A percentile compares a stretch with the other conserved stretches of the same genome.
Evolutionary conservation across 2,113 vertebrate genomes (phyloP).

Genomic region (Microtus oregoni): DNA sequence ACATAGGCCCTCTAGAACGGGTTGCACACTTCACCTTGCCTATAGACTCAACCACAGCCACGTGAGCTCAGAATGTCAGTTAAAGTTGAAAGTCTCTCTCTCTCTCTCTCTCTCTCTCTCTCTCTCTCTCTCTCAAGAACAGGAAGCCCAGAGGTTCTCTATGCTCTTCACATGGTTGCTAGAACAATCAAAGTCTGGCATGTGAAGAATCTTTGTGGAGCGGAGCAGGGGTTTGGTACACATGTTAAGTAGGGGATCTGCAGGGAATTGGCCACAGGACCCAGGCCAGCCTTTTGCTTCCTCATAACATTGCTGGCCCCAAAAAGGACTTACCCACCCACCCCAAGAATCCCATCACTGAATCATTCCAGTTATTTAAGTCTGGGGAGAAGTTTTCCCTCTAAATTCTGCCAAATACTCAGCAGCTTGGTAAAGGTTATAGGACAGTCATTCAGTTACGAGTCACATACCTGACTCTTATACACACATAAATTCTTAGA

Average conservation of each 20-base stretch:
- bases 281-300: background rate
- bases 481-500: background rate
- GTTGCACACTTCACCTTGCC: background rate
- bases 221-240: fast-evolving
- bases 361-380: slow-evolving; percentile 56
- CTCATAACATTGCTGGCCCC: background rate
- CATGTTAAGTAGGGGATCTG: background rate
- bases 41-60: background rate
- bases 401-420: slow-evolving; percentile 48
- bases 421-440: slow-evolving; percentile 68
- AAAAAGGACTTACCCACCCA: background rate
- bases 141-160: background rate
- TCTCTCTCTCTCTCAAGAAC: background rate
- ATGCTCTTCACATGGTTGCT: background rate
- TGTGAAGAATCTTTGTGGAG: background rate
- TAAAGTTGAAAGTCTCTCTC: background rate
- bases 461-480: slow-evolving; percentile 53
- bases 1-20: background rate
- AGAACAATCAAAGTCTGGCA: background rate
- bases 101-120: background rate
- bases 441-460: slow-evolving; percentile 56
- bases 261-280: background rate
- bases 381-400: slow-evolving; percentile 42
- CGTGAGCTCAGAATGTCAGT: slow-evolving; percentile 30
- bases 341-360: background rate